Evolutionary conservation across 2,888 invertebrate genomes (phyloP), one percentile per base, ranked within the genome.

Genomic region (Pogonocherus hispidulus): DNA sequence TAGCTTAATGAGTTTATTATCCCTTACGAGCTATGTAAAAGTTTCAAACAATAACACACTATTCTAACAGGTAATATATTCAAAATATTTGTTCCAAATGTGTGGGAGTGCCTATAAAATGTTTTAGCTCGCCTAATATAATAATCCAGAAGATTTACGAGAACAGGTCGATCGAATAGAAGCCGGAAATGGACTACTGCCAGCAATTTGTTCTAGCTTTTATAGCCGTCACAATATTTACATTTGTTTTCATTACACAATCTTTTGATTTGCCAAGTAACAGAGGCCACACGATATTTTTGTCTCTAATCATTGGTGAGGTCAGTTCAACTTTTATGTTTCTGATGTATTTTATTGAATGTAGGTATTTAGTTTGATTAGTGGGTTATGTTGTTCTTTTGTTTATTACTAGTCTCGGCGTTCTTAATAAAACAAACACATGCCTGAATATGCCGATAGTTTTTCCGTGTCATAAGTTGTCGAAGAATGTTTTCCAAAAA

Each of bases 191-290:
- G 55, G 55, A 55, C 14, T 14, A n/a, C 1, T 46, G 59, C 46
- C 59, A 59, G 47, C 47, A 47, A 49, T 47, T 59, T 59, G 59
- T 59, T 59, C 32, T 47, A 46, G 27, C 46, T 9, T 27, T 55
- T 55, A 32, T 9, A 23, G 41, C 56, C 6, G 27, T 46, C 46
- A 23, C 9, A 46, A 59, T 11, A 32, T 59, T 59, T 47, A 47
- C 32, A 47, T 47, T 18, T 47, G 5, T 55, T 35, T 41, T n/a
- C 8, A 27, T 27, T 27, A 8, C 8, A 41, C 16, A 41, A 47
- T 59, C 20, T 35, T 59, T 49, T 47, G 14, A 49, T 44, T 14
- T 59, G 59, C 47, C 23, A 59, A 46, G n/a, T 41, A 41, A 41
- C 16, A 41, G 41, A n/a, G n/a, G 41, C 11, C 41, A 59, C 6